Percentiles rank a stretch among this genome's conserved stretches.
These are phyloP conservation scores for Lepus townsendii DNA, from an alignment of 2,797 vertebrate species.

Conservation along the genomic window DNA sequence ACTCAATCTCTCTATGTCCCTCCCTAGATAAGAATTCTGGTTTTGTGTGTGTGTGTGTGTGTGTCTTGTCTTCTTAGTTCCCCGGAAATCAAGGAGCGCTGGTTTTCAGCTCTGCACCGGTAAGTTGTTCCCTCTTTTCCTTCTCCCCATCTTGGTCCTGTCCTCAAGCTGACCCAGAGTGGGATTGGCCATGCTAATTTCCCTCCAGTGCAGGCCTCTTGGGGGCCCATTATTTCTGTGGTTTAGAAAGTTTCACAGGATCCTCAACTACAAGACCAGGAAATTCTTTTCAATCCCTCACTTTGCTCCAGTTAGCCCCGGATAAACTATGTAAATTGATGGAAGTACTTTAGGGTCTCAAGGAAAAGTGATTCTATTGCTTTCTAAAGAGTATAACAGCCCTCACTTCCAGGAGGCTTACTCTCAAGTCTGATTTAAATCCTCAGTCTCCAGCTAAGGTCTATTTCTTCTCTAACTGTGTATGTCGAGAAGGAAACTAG, in stretches of 20 bases:
- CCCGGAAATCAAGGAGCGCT: conserved; percentile 91
- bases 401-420: neutral
- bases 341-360: neutral
- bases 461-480: neutral
- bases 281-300: neutral
- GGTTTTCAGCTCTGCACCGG: conserved; percentile 92
- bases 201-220: neutral
- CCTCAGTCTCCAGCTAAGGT: neutral
- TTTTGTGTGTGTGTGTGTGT: conserved; percentile 71
- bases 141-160: neutral
- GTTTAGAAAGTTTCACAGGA: neutral
- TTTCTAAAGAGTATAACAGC: neutral
- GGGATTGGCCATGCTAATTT: neutral
- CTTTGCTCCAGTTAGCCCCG: neutral
- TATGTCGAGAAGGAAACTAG: neutral
- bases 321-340: neutral
- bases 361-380: neutral
- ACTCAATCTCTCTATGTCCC: neutral
- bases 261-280: neutral
- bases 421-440: neutral
- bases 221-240: neutral
- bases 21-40: conserved; percentile 62
- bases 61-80: conserved; percentile 89
- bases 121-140: conserved; percentile 81
- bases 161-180: neutral